Conservation (phyloP, 2,888 invertebrate species). For the Pocota personata region DNA sequence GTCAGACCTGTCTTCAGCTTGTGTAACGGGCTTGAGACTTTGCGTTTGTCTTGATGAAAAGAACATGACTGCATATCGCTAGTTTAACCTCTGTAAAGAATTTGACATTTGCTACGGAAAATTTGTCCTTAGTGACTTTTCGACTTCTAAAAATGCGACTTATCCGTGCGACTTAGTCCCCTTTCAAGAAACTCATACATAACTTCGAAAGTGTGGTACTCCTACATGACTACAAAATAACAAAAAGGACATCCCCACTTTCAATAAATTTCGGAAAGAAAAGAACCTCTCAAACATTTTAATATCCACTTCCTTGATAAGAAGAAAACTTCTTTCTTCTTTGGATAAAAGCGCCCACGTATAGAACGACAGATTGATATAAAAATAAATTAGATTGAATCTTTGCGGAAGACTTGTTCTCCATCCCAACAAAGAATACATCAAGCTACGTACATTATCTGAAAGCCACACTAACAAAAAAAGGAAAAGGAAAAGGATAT, state of each 20-base stretch:
- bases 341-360: not conserved
- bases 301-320: not conserved
- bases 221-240: not conserved
- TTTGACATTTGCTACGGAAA: not conserved
- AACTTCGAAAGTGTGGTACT: not conserved
- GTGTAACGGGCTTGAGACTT: no score
- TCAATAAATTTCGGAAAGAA: not conserved
- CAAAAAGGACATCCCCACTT: not conserved
- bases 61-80: no score
- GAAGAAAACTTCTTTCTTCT: slow-evolving; percentile 1
- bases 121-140: no score
- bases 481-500: not conserved
- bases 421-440: slow-evolving; percentile 44
- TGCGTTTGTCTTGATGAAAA: no score
- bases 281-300: not conserved
- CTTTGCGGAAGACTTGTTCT: not conserved
- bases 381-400: slow-evolving; percentile 52
- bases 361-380: not conserved
- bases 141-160: not conserved
- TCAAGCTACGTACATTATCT: slow-evolving; percentile 12
- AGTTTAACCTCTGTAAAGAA: no score
- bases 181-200: not conserved
- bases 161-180: not conserved
- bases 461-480: not conserved
- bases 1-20: no score